Percentiles rank a stretch among this genome's conserved stretches.
Evolutionary conservation across 2,113 vertebrate species (phyloP).

Genomic region (Globicephala melas): DNA sequence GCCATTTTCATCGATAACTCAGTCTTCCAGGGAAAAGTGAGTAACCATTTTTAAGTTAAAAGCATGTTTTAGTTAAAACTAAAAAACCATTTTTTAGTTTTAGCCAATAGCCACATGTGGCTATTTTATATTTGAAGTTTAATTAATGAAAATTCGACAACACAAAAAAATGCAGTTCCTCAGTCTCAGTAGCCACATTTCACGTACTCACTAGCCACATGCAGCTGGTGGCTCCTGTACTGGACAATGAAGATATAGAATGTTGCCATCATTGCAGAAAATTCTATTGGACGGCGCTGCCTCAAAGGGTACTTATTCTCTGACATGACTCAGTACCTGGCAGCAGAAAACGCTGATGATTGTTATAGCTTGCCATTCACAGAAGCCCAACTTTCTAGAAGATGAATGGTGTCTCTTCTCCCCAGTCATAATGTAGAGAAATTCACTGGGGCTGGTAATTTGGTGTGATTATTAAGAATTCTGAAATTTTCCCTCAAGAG

Average conservation of each 20-base stretch:
- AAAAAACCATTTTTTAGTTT: background rate
- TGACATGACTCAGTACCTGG: background rate
- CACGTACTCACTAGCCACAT: background rate
- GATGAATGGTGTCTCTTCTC: constrained; percentile 4
- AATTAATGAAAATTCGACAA: background rate
- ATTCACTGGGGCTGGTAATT: constrained; percentile 41
- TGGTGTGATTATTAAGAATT: constrained; percentile 28
- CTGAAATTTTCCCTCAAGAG: background rate
- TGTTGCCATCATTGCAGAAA: background rate
- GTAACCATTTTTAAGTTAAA: background rate
- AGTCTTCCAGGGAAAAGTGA: background rate
- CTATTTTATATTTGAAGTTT: background rate
- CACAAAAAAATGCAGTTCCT: background rate
- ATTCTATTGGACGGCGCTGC: background rate
- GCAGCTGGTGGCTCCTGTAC: background rate
- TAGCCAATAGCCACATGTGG: background rate
- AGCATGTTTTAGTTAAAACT: background rate
- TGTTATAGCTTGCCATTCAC: background rate
- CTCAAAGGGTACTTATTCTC: constrained; percentile 15
- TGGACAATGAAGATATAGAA: background rate
- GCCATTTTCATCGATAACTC: constrained; percentile 45
- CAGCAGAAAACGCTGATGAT: background rate
- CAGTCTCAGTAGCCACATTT: background rate
- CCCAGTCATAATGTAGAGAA: constrained; percentile 35
- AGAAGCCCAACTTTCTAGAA: constrained; percentile 11